phyloP scores from a whole-genome alignment of 2,888 invertebrate species.

The Drosophila buzzatii region DNA sequence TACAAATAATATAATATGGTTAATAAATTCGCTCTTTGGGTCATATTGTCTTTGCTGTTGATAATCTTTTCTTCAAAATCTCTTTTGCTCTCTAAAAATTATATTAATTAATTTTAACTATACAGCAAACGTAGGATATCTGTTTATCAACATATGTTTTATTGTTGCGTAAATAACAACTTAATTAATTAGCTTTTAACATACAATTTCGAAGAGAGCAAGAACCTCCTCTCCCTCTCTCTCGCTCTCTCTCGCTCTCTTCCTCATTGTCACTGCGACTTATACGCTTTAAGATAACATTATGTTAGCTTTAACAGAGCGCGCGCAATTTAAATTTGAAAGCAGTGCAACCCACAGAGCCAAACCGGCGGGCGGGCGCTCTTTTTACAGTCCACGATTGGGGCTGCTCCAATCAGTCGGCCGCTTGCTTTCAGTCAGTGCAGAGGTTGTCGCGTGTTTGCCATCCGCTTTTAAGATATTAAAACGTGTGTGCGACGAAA shows the following conservation, averaged over 20 bases:
- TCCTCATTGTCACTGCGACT: conserved; percentile 21
- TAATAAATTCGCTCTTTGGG: too few relatives aligned
- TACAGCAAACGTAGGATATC: not conserved
- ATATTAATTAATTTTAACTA: not conserved
- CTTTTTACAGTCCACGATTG: conserved; percentile 18
- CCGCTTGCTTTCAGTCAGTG: conserved; percentile 57
- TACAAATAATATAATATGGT: too few relatives aligned
- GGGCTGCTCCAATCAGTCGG: conserved; percentile 63
- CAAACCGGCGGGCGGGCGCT: conserved; percentile 1
- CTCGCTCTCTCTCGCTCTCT: conserved; percentile 8
- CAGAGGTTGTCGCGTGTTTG: conserved; percentile 66
- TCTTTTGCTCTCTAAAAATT: not conserved
- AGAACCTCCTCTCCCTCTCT: not conserved
- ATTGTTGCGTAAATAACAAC: conserved; percentile 10
- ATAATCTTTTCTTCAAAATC: not conserved
- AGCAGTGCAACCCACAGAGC: conserved; percentile 21
- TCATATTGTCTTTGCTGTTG: not conserved
- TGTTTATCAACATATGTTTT: conserved; percentile 2
- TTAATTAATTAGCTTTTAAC: conserved; percentile 21
- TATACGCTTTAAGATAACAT: conserved; percentile 27
- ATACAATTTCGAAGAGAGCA: conserved; percentile 34
- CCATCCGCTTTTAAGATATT: conserved; percentile 34
- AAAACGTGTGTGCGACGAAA: conserved; percentile 63
- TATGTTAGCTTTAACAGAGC: conserved; percentile 32
- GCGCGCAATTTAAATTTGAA: conserved; percentile 51